Conservation (phyloP, 2,888 invertebrate species). For the Adelphocoris suturalis region DNA sequence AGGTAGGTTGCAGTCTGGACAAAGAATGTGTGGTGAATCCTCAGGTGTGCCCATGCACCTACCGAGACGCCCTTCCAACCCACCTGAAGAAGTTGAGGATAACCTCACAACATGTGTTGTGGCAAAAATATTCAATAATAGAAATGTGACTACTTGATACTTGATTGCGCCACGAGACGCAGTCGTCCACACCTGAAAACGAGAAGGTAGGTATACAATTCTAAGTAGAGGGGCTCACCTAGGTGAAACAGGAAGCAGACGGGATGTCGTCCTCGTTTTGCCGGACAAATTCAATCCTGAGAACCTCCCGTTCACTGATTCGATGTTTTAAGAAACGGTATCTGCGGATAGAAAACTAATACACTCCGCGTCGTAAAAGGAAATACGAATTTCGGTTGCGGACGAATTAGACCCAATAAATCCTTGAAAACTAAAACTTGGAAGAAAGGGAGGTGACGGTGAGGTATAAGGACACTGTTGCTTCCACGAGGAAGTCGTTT, state of each 20-base stretch:
- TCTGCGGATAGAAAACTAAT: not conserved
- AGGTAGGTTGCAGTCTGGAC: not conserved
- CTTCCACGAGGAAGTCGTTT: constrained; percentile 15
- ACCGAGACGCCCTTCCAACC: not conserved
- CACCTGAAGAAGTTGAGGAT: constrained; percentile 9
- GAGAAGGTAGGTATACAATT: constrained; percentile 23
- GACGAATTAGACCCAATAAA: not conserved
- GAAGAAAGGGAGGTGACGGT: not conserved
- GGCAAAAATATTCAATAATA: not conserved
- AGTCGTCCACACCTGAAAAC: constrained; percentile 34
- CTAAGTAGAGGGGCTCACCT: constrained; percentile 22
- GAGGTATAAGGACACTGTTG: no score
- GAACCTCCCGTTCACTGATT: constrained; percentile 13
- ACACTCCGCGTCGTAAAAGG: not conserved
- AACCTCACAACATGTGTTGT: not conserved
- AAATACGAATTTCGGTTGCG: not conserved
- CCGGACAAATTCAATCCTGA: constrained; percentile 20
- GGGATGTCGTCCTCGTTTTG: constrained; percentile 44
- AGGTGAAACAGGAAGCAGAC: constrained; percentile 40
- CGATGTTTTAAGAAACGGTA: not conserved
- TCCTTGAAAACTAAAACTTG: not conserved
- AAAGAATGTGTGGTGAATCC: constrained; percentile 34
- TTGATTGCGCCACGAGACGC: not conserved
- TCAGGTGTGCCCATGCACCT: constrained; percentile 38
- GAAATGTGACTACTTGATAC: not conserved